Base-by-base conservation (phyloP, 1,140 invertebrate species). In the Hyposmocoma kahamanoa region DNA sequence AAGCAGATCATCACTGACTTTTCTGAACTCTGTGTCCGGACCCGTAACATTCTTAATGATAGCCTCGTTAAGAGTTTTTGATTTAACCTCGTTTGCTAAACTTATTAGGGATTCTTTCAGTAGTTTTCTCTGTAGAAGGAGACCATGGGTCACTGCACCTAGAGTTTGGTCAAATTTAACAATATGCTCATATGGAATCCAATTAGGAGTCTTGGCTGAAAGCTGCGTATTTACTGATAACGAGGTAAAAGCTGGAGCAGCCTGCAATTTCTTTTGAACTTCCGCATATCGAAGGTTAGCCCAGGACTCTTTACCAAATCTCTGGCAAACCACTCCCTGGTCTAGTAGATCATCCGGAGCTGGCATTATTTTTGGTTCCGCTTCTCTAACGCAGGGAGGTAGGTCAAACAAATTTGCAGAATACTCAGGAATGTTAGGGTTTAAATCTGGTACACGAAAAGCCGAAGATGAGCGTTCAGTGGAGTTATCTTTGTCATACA, bases 111-210 rank as follows among this genome's bases (percentile, higher is more conserved):
- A 24, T 22, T 50, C 47, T 3, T 0, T 3, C 8, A 50, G 34
- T 9, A 1, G 19, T 15, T 42, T 43, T 6, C 47, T 9, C 22
- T 50, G 38, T 15, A 10, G 6, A 9, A 50, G 15, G 8, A 50
- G 39, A 10, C 47, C 47, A 19, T 50, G 38, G 5, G 41, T 30
- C 8, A 50, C 42, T 5, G 47, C 18, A 4, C 47, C 47, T 6
- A 42, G 17, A 10, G 22, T 26, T 8, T n/a, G 11, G 13, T 42
- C 47, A 1, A 22, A 15, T 15, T 17, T 13, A n/a, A n/a, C n/a
- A n/a, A n/a, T n/a, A n/a, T n/a, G n/a, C n/a, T n/a, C n/a, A n/a
- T n/a, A n/a, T n/a, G n/a, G n/a, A n/a, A n/a, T n/a, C n/a, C n/a
- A n/a, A n/a, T n/a, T n/a, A n/a, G n/a, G 39, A 6, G 6, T 19